Evolutionary conservation across 2,888 invertebrate species (phyloP).

Genomic region (Tenodera sinensis): DNA sequence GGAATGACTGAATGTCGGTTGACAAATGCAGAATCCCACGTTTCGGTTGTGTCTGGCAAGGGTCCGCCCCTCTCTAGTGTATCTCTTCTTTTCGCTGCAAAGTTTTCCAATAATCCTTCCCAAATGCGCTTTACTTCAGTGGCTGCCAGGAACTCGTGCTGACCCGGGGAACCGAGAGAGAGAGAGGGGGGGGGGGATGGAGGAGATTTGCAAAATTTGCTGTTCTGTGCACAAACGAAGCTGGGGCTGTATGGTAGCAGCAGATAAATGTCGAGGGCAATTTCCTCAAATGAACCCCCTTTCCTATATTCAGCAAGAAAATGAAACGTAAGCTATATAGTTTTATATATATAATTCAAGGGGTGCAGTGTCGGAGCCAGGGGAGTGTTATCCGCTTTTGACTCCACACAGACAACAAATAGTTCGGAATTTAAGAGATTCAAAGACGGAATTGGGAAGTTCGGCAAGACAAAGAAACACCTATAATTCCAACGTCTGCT

Average conservation of each 20-base stretch:
- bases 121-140: conserved; percentile 10
- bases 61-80: not conserved
- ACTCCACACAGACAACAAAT: not conserved
- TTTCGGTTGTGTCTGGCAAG: not conserved
- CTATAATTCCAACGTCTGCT: no score
- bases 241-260: not conserved
- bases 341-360: not conserved
- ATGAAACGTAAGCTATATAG: conserved; percentile 9
- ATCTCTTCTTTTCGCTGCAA: not conserved
- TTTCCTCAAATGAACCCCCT: conserved; percentile 27
- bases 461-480: not conserved
- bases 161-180: not conserved
- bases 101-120: conserved; percentile 15
- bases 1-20: not conserved
- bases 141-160: not conserved
- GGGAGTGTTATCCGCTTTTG: not conserved
- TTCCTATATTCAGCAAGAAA: conserved; percentile 9
- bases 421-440: not conserved
- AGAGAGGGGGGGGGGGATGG: not conserved
- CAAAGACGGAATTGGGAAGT: not conserved
- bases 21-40: not conserved
- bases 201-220: conserved; percentile 23
- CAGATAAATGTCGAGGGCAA: conserved; percentile 22
- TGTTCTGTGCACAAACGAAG: conserved; percentile 17
- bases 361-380: not conserved